Evolutionary conservation across 1,140 invertebrate genomes (phyloP), one percentile per base, ranked within the genome.

Genomic region (Chironomus tepperi): DNA sequence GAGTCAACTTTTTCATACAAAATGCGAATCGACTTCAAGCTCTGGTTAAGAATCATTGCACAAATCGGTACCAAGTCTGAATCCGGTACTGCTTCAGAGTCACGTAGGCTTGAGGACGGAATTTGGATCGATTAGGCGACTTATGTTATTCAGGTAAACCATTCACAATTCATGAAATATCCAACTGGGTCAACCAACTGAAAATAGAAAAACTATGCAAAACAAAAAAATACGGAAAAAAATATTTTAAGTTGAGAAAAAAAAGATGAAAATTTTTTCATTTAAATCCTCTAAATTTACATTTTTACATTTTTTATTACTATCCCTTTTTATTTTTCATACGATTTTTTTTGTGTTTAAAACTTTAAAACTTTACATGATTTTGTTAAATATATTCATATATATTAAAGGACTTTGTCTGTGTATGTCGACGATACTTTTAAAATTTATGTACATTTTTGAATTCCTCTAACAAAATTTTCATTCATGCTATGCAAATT

Each of bases 311-410:
- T 57, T 73, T 73, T 42, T 42, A 42, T 73, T 24, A 42, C 42
- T 42, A 73, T 42, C 18, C 72, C 42, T 73, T 73, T 8, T 24
- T 15, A 34, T 42, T 6, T 19, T 19, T 15, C 19, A 18, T 15
- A 73, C 24, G 7, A 12, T 10, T 24, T 8, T 73, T 42, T 42
- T n/a, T 34, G 7, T 34, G 15, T 42, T 73, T 73, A 73, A 73
- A 73, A 34, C 15, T 73, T 73, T 42, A 24, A 67, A 42, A 57
- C 47, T 57, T 57, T 73, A 42, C 21, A 73, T 67, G 65, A 67
- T 16, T 67, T 67, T 67, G 65, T 8, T 19, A 67, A 19, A 18
- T 67, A 16, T 18, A 19, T 67, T 19, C 24, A 73, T 73, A 18
- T 34, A 73, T 42, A 34, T 73, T n/a, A 73, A 42, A 72, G 67